Evolutionary conservation across 2,113 vertebrate genomes (phyloP).

Genomic region (Rafetus swinhoei): DNA sequence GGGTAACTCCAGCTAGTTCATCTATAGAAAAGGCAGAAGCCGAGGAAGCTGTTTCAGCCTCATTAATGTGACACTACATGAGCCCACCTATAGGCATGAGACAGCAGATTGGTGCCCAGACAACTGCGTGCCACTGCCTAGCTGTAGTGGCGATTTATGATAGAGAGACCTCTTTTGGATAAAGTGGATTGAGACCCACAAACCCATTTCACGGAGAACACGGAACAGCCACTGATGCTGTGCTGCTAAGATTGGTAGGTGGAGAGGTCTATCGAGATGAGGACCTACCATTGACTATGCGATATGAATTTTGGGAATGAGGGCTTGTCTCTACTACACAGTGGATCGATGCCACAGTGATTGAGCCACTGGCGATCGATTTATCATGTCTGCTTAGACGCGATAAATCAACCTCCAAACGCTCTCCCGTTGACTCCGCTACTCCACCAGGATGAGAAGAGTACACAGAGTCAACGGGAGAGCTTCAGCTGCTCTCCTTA

Average conservation of each 20-base stretch:
- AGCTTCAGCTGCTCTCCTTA: no score
- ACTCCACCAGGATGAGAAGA: no score
- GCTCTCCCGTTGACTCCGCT: no score
- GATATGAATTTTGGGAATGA: neutral
- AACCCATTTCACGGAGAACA: neutral
- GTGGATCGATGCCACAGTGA: no score
- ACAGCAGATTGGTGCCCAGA: neutral
- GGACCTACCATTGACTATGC: neutral
- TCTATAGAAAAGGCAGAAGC: neutral
- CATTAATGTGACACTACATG: neutral
- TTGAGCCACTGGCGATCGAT: no score
- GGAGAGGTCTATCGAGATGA: neutral
- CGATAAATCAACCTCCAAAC: no score
- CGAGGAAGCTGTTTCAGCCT: neutral
- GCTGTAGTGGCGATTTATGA: neutral
- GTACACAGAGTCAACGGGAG: no score
- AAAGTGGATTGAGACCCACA: neutral
- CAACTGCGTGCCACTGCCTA: neutral
- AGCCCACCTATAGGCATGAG: neutral
- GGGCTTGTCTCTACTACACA: no score
- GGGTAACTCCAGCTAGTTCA: neutral
- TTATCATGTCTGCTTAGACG: no score
- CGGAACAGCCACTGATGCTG: neutral
- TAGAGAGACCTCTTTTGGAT: rapidly evolving
- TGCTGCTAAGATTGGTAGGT: neutral